Conservation (phyloP, 1,140 invertebrate genomes). For the Brachionus koreanus region DNA sequence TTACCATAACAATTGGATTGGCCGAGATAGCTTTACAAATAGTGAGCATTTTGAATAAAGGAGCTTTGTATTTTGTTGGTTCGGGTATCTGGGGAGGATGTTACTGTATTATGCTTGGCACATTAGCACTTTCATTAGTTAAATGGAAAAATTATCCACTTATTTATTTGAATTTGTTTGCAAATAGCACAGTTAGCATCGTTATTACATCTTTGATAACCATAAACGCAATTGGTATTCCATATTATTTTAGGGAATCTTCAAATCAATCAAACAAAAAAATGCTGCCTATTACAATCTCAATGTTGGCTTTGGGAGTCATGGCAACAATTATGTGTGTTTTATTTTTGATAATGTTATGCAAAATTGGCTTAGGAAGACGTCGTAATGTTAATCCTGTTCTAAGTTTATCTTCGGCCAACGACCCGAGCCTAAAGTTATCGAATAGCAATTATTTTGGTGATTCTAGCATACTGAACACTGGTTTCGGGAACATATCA, state of each 20-base stretch:
- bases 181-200: not conserved
- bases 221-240: not conserved
- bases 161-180: not conserved
- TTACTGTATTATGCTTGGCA: not conserved
- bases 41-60: not conserved
- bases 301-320: not conserved
- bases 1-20: not conserved
- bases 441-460: not conserved
- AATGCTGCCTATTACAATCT: not conserved
- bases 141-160: not conserved
- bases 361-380: not conserved
- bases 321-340: not conserved
- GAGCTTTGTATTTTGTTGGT: not conserved
- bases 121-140: not conserved
- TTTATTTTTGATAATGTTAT: not conserved
- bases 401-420: not conserved
- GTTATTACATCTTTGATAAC: not conserved
- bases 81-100: not conserved
- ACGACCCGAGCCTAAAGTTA: not conserved
- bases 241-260: not conserved
- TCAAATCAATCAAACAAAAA: not conserved
- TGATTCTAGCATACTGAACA: too few relatives aligned
- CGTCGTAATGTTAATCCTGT: not conserved
- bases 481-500: too few relatives aligned
- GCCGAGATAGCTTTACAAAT: constrained; percentile 9